Evolutionary conservation across 2,888 invertebrate species (phyloP), one percentile per base, ranked within the genome.

Genomic region (Sinohyriopsis cumingii): DNA sequence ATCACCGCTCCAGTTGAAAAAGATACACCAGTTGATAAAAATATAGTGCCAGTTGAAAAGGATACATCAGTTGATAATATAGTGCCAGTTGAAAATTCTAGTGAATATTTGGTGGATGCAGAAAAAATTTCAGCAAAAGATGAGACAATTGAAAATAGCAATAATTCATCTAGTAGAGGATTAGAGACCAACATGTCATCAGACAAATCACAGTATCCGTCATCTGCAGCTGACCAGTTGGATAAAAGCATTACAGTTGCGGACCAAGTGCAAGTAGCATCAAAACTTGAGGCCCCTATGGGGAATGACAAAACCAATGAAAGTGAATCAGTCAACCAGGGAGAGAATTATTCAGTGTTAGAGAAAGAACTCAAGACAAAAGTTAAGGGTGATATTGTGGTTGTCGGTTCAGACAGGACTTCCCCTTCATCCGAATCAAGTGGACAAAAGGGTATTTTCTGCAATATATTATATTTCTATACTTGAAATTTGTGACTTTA

Each of bases 211-310:
- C 45, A 45, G 45, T 45, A 45, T 45, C 9, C 45, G 12, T 45
- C 45, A 45, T 45, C 45, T 45, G 45, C 45, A 45, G 45, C 45
- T 45, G 45, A 45, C 45, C 45, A 45, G 45, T 45, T 12, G 12
- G 45, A 45, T 45, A 45, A 45, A 63, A 18, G 75, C 66, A 57
- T 25, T 60, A 33, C 69, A 67, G 64, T 55, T 19, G 55, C 24
- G 55, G 55, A 19, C 18, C 20, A 24, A 33, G 22, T n/a, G 22
- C 4, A 54, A 22, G 55, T 67, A 89, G 94, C 82, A 93, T 93
- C 84, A 93, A 94, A 84, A 94, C 87, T 94, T 94, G 87, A 92
- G 91, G 72, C 94, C 94, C 88, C 93, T 55, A 22, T 20, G 25
- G 45, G 4, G 19, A 59, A 61, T 55, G 55, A 59, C 15, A 59